Evolutionary conservation across 2,797 vertebrate species (phyloP).

Genomic region (Gorsachius magnificus): DNA sequence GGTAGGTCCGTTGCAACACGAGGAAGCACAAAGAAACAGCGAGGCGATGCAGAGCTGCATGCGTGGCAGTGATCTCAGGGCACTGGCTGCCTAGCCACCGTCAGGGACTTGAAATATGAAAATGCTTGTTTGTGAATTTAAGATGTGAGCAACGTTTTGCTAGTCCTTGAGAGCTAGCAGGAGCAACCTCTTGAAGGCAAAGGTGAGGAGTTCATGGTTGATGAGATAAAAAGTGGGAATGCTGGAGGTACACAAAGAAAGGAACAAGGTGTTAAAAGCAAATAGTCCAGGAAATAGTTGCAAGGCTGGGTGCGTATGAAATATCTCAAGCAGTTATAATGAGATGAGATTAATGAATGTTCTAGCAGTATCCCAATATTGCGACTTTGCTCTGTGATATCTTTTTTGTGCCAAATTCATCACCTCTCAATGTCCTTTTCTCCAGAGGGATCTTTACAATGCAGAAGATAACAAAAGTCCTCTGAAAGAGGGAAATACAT

Average conservation of each 20-base stretch:
- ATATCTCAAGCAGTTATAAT: neutral
- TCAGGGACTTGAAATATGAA: neutral
- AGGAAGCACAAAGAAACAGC: neutral
- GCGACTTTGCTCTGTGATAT: neutral
- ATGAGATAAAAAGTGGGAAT: slow-evolving; percentile 16
- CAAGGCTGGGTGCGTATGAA: neutral
- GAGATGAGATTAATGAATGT: slow-evolving; percentile 41
- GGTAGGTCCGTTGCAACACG: neutral
- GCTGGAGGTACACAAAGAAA: neutral
- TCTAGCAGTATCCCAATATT: neutral
- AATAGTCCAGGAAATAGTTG: neutral
- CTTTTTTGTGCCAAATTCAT: neutral
- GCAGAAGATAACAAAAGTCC: neutral
- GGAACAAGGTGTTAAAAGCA: slow-evolving; percentile 25
- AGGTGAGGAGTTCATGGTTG: slow-evolving; percentile 37
- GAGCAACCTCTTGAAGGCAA: neutral
- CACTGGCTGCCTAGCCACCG: neutral
- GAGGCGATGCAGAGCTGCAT: neutral
- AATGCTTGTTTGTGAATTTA: neutral
- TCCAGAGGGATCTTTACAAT: neutral
- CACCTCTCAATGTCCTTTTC: slow-evolving; percentile 12
- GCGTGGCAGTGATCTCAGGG: neutral
- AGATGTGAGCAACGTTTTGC: neutral
- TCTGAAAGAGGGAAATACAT: neutral
- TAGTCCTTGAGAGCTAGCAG: neutral